These are phyloP conservation scores for Phenganax marumi DNA, from an alignment of 92 coral and sea anemone genomes.

Conservation along the genomic window DNA sequence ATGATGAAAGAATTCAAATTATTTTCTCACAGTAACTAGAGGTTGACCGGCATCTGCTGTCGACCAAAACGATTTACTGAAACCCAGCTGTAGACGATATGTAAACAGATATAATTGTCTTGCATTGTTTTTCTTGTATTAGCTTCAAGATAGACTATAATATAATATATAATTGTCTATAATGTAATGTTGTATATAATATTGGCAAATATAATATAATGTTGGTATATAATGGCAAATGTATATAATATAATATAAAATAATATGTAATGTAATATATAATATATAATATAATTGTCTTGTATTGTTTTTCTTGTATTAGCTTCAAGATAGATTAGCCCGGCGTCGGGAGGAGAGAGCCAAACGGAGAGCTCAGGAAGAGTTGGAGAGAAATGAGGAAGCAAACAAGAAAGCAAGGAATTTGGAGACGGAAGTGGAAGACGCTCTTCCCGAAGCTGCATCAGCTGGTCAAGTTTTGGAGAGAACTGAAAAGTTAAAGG, in stretches of 20 bases:
- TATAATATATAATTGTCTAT: no score
- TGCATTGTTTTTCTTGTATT: not conserved
- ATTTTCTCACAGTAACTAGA: no score
- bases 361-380: slow-evolving; percentile 58
- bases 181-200: no score
- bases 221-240: no score
- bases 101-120: not conserved
- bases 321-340: slow-evolving; percentile 56
- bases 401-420: slow-evolving; percentile 38
- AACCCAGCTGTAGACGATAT: no score
- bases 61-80: no score
- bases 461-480: slow-evolving; percentile 6
- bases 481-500: slow-evolving; percentile 38
- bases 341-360: slow-evolving; percentile 82
- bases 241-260: no score
- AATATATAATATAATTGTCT: slow-evolving; percentile 49
- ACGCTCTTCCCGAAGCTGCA: slow-evolving; percentile 48
- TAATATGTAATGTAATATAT: slow-evolving; percentile 56
- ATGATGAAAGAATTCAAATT: no score
- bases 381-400: slow-evolving; percentile 53
- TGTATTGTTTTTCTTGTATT: not conserved
- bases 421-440: slow-evolving; percentile 7
- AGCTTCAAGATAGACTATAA: slow-evolving; percentile 27
- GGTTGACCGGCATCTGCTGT: no score
- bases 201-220: no score